Base-by-base conservation (phyloP, 1,140 invertebrate genomes). In the Calliopsis andreniformis region DNA sequence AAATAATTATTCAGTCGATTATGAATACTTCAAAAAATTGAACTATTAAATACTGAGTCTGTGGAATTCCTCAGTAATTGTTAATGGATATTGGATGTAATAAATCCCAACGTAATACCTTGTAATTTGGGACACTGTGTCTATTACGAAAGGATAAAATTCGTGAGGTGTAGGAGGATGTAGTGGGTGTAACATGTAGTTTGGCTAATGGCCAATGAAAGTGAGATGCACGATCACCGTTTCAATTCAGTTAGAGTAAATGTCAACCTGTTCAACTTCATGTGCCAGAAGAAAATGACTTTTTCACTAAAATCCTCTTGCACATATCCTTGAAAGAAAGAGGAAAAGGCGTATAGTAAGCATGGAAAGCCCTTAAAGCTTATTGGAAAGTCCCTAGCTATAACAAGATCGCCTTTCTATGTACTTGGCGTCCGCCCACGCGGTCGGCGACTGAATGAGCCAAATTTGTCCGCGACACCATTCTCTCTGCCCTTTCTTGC, bases 401-500 rank as follows among this genome's bases (percentile, higher is more conserved):
- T 10, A 30, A 12, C 25, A 28, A 18, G 18, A 28, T 63, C 39
- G 45, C 45, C 61, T 63, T 63, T 63, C 25, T 12, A 18, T 18
- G 6, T 18, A 18, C 45, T 23, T 4, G 16, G 20, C n/a, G n/a
- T n/a, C 39, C 20, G 61, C 56, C 56, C 56, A 59, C 56, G 56
- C 56, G 56, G 1, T 20, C 3, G n/a, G 10, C 35, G 35, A 39
- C 16, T 10, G n/a, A n/a, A 39, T 59, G 56, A 30, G n/a, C 56
- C 56, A 39, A 59, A 59, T 35, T 32, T 59, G 56, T 56, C 55
- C 55, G 25, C 25, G 53, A 32, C 20, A 20, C n/a, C 1, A n/a
- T 58, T 58, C 10, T n/a, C 20, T 2, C 8, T 39, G 32, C 56
- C 56, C 32, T 59, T 59, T 32, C 14, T 20, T 10, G 10, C 32